phyloP scores from a whole-genome alignment of 2,797 vertebrate genomes.

The Crypturellus tataupa region DNA sequence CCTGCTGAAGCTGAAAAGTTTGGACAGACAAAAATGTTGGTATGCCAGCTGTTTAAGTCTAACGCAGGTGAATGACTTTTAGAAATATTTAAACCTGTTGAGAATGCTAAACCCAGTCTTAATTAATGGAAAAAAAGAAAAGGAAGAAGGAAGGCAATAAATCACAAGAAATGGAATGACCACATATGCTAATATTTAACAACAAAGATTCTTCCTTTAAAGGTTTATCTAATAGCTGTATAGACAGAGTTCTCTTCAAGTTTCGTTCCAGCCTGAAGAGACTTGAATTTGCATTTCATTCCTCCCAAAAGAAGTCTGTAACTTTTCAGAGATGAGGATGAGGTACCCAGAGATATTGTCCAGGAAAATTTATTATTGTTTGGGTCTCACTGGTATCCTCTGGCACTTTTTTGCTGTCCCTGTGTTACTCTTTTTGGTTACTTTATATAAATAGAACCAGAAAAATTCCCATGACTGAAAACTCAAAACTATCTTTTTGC shows the following conservation, averaged over 20 bases:
- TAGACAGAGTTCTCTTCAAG: not conserved
- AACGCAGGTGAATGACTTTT: constrained; percentile 49
- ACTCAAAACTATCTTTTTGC: not conserved
- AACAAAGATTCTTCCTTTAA: not conserved
- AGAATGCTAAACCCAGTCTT: not conserved
- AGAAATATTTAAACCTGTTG: not conserved
- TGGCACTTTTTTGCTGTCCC: not conserved
- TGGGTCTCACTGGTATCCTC: not conserved
- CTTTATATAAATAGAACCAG: not conserved
- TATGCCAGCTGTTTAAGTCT: constrained; percentile 35
- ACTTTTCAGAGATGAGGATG: not conserved
- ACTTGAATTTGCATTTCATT: not conserved
- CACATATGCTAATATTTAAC: not conserved
- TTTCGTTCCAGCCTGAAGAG: not conserved
- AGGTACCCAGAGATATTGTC: not conserved
- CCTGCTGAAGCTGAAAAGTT: not conserved
- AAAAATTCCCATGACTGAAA: not conserved
- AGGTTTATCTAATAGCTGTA: not conserved
- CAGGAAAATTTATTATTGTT: not conserved
- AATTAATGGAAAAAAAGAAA: not conserved
- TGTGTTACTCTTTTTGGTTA: not conserved
- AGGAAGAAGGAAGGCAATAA: not conserved
- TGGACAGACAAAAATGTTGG: constrained; percentile 2
- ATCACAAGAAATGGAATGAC: not conserved
- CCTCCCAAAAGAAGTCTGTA: not conserved